Percentiles rank a stretch among this genome's conserved stretches.
These are phyloP conservation scores for Platycercus adscitus DNA, from an alignment of 2,113 vertebrate genomes.

Conservation along the genomic window DNA sequence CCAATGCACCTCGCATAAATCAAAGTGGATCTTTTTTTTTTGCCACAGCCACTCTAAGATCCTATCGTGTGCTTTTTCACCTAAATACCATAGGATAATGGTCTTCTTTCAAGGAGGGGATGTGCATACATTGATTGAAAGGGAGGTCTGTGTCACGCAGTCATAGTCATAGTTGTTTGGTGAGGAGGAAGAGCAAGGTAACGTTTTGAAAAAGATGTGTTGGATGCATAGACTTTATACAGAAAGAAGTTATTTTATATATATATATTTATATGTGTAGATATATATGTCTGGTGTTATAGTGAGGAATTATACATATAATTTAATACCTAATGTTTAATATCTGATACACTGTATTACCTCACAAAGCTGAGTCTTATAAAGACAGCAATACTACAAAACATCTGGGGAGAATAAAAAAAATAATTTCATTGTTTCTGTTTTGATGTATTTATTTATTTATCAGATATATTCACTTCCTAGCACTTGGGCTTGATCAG, in stretches of 20 bases:
- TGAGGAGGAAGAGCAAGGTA: neutral
- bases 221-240: neutral
- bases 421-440: neutral
- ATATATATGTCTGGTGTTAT: neutral
- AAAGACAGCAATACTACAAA: neutral
- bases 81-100: constrained; percentile 44
- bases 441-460: neutral
- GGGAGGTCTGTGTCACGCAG: neutral
- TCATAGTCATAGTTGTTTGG: neutral
- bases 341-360: neutral
- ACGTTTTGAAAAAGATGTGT: neutral
- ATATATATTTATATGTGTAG: neutral
- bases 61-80: constrained; percentile 55
- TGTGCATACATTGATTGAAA: neutral
- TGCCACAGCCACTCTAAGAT: constrained; percentile 67
- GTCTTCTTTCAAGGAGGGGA: constrained; percentile 20
- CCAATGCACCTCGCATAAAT: constrained; percentile 69
- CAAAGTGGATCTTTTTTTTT: constrained; percentile 53
- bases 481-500: neutral
- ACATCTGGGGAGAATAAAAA: neutral
- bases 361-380: neutral
- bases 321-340: neutral
- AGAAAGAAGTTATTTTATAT: neutral
- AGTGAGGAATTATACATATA: neutral
- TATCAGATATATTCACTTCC: neutral